Conservation (phyloP, 2,888 invertebrate species). For the Drosophila percnosoma region DNA sequence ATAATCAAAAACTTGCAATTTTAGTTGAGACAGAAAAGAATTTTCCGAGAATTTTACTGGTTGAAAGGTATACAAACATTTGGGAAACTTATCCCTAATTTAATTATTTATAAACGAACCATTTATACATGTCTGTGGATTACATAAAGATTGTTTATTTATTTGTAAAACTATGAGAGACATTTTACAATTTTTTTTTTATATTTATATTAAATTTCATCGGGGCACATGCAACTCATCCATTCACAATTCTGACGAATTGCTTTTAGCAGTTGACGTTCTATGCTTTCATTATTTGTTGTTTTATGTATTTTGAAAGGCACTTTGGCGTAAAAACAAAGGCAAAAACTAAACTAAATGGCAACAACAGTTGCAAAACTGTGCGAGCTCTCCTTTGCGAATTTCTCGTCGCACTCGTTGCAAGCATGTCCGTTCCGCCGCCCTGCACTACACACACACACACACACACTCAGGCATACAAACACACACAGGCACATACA, state of each 20-base stretch:
- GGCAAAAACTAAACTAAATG: slow-evolving; percentile 58
- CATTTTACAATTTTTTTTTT: not conserved
- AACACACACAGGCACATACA: not conserved
- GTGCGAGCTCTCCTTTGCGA: slow-evolving; percentile 27
- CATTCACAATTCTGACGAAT: slow-evolving; percentile 12
- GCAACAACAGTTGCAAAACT: slow-evolving; percentile 66
- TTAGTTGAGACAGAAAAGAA: not conserved
- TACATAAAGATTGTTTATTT: not conserved
- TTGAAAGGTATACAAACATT: not conserved
- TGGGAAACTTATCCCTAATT: not conserved
- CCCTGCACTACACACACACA: not conserved
- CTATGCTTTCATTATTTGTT: slow-evolving; percentile 41
- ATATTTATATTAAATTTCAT: slow-evolving; percentile 6
- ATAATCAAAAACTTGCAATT: not conserved
- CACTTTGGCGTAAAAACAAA: slow-evolving; percentile 59
- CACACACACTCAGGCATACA: not conserved
- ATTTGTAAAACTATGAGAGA: not conserved
- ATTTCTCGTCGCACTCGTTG: slow-evolving; percentile 23
- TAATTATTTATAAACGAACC: no score
- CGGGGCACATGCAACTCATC: slow-evolving; percentile 11
- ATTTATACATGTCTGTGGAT: not conserved
- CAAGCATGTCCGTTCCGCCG: not conserved
- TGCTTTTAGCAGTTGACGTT: slow-evolving; percentile 36
- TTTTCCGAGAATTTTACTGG: not conserved
- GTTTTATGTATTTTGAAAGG: slow-evolving; percentile 43